Conservation (phyloP, 2,113 vertebrate genomes). For the Mormoops blainvillei region DNA sequence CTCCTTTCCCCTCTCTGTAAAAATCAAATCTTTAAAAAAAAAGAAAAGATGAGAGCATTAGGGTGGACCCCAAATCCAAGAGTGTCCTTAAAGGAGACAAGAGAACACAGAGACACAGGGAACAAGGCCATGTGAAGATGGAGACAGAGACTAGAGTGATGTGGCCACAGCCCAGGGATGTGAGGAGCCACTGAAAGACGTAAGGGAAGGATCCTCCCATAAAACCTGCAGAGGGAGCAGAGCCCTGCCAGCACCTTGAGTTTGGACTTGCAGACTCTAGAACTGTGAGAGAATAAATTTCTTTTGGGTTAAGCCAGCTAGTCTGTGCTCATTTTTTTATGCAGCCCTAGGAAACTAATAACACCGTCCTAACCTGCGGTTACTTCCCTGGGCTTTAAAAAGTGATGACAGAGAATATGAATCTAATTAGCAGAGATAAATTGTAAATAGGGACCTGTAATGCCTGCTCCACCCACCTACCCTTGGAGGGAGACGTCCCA, state of each 20-base stretch:
- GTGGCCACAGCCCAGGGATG: not conserved
- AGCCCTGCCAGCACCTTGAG: not conserved
- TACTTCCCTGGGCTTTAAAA: not conserved
- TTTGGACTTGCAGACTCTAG: not conserved
- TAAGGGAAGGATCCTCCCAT: not conserved
- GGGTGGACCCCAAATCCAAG: not conserved
- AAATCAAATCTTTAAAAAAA: too few relatives aligned
- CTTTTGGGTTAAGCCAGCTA: not conserved
- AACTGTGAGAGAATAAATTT: not conserved
- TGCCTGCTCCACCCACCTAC: too few relatives aligned
- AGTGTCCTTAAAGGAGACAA: not conserved
- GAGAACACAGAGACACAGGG: not conserved
- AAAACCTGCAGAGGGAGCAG: rapidly evolving
- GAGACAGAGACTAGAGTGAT: not conserved
- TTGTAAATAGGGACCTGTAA: too few relatives aligned
- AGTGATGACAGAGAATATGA: not conserved
- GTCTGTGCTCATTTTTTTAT: not conserved
- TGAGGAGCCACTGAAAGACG: not conserved
- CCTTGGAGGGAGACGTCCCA: not conserved
- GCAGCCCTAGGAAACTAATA: not conserved
- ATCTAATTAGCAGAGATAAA: not conserved
- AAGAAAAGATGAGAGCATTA: not conserved
- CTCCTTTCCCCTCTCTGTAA: too few relatives aligned
- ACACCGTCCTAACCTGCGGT: not conserved
- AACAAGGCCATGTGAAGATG: not conserved